A percentile compares a stretch with the other conserved stretches of the same genome.
These are phyloP conservation scores for Pituophis catenifer DNA, from an alignment of 2,113 vertebrate genomes.

Conservation along the genomic window DNA sequence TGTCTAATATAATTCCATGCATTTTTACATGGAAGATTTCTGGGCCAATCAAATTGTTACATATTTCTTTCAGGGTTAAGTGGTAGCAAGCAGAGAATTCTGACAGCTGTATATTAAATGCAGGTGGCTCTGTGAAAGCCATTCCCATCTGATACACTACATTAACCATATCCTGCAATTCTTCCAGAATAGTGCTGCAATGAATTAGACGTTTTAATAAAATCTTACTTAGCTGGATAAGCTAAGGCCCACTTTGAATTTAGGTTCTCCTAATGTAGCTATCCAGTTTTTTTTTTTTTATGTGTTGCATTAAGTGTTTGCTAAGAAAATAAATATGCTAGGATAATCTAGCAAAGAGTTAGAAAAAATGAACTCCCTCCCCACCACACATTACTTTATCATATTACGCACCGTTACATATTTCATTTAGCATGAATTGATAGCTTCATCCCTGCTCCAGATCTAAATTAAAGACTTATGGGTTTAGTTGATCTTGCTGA, in stretches of 20 bases:
- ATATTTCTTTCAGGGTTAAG: conserved; percentile 60
- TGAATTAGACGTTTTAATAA: conserved; percentile 81
- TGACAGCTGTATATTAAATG: conserved; percentile 78
- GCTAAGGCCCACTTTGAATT: conserved; percentile 73
- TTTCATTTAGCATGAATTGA: conserved; percentile 47
- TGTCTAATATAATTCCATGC: conserved; percentile 38
- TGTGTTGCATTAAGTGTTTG: conserved; percentile 65
- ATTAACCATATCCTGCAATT: conserved; percentile 77
- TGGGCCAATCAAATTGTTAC: conserved; percentile 49
- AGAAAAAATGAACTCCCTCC: background rate
- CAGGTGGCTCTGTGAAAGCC: conserved; percentile 73
- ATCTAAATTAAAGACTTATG: conserved; percentile 34
- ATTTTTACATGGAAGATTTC: conserved; percentile 37
- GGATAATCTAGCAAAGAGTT: conserved; percentile 57
- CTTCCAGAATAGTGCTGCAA: conserved; percentile 77
- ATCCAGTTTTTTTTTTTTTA: conserved; percentile 43
- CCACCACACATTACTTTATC: conserved; percentile 32
- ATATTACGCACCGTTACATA: conserved; percentile 31
- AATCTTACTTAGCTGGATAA: conserved; percentile 76
- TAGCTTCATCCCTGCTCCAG: conserved; percentile 42
- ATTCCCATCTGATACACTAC: conserved; percentile 73
- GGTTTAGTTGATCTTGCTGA: background rate
- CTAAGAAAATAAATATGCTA: conserved; percentile 57
- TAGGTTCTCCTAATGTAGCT: conserved; percentile 63
- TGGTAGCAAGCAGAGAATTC: conserved; percentile 67